These are phyloP conservation scores for Bombus sylvicola DNA, from an alignment of 1,140 invertebrate genomes.

Conservation along the genomic window DNA sequence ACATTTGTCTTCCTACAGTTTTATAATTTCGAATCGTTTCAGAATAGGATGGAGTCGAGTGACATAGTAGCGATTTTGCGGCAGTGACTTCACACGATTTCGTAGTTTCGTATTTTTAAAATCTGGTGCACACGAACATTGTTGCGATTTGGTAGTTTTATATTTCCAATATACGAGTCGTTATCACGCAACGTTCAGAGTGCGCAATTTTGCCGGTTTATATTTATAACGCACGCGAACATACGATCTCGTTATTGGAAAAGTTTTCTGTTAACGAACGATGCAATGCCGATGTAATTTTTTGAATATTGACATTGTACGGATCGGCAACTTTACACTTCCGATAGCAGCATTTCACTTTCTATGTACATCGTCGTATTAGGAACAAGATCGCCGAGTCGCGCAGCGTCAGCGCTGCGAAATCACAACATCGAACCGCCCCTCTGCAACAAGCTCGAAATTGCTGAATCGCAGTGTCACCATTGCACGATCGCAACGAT, in stretches of 20 bases:
- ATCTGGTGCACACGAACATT: too few relatives aligned
- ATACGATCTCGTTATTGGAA: neutral
- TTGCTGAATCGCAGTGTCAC: neutral
- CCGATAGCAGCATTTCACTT: neutral
- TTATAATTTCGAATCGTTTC: neutral
- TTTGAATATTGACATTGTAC: neutral
- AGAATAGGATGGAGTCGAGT: too few relatives aligned
- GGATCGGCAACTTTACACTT: neutral
- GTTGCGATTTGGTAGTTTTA: too few relatives aligned
- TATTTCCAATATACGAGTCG: too few relatives aligned
- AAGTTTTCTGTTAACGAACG: neutral
- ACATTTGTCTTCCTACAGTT: neutral
- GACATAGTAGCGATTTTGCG: too few relatives aligned
- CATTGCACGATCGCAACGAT: neutral
- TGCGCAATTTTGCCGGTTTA: too few relatives aligned
- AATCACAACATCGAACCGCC: neutral
- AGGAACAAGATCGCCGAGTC: neutral
- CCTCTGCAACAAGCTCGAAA: neutral
- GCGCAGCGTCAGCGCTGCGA: too few relatives aligned
- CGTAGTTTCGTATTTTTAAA: too few relatives aligned
- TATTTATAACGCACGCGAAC: neutral
- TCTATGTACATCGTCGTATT: too few relatives aligned
- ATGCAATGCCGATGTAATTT: neutral
- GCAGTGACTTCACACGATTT: too few relatives aligned
- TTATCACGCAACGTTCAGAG: too few relatives aligned